phyloP scores from a whole-genome alignment of 2,797 vertebrate genomes.

The Allobates femoralis region DNA sequence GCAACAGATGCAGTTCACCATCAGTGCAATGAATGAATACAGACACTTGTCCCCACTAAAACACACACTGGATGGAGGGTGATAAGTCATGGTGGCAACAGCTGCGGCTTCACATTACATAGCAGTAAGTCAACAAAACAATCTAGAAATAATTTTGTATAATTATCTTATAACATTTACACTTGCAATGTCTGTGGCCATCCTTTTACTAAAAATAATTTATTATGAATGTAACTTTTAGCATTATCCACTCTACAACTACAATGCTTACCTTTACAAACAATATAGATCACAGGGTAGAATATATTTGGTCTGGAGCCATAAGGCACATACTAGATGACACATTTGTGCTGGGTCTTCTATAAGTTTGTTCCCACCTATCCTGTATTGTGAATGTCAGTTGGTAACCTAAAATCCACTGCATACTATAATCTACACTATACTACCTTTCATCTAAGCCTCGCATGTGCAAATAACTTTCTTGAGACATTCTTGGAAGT shows the following conservation, averaged over 20 bases:
- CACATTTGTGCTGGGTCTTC: conserved; percentile 3
- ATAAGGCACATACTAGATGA: background rate
- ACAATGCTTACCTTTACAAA: background rate
- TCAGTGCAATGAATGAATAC: background rate
- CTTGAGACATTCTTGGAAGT: background rate
- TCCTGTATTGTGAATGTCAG: background rate
- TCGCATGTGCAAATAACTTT: background rate
- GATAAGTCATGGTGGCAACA: background rate
- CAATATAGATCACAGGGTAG: conserved; percentile 7
- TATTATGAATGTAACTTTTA: background rate
- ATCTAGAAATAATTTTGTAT: background rate
- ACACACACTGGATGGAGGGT: background rate
- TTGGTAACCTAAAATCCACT: background rate
- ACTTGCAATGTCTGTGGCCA: background rate
- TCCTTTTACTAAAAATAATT: no score
- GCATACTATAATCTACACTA: background rate
- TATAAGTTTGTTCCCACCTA: background rate
- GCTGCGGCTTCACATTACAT: background rate
- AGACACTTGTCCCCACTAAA: background rate
- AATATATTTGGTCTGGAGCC: background rate
- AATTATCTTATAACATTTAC: background rate
- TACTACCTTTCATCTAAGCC: background rate
- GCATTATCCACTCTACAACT: background rate
- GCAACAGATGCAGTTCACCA: background rate
- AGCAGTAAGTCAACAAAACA: background rate